Percentiles rank a stretch among this genome's conserved stretches.
These are phyloP conservation scores for Thalassoma bifasciatum DNA, from an alignment of 2,113 vertebrate genomes.

Conservation along the genomic window DNA sequence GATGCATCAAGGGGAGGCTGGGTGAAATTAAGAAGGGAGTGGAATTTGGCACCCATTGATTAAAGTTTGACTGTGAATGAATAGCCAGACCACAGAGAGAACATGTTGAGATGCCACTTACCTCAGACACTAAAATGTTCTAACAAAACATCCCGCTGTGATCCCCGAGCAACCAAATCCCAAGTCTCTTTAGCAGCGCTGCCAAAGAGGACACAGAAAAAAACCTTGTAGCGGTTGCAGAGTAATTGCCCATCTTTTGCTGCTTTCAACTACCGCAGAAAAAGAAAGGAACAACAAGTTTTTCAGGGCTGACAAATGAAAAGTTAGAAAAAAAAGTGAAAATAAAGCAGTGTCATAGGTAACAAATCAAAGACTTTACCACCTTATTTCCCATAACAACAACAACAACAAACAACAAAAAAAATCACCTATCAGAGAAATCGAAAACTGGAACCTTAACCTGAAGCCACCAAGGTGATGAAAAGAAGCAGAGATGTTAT, in stretches of 20 bases:
- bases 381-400: background rate
- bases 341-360: background rate
- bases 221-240: background rate
- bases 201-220: background rate
- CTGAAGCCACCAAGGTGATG: too few relatives aligned
- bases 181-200: conserved; percentile 22
- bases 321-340: conserved; percentile 4
- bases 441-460: too few relatives aligned
- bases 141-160: conserved; percentile 33
- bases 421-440: too few relatives aligned
- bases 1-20: background rate
- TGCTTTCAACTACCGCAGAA: conserved; percentile 10
- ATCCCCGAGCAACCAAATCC: conserved; percentile 30
- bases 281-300: background rate
- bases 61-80: conserved; percentile 2
- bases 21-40: conserved; percentile 15
- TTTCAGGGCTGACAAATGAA: background rate
- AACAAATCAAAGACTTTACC: background rate
- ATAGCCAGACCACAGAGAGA: background rate
- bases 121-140: conserved; percentile 5
- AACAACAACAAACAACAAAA: too few relatives aligned
- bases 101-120: conserved; percentile 28
- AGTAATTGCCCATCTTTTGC: conserved; percentile 22
- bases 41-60: background rate
- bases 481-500: too few relatives aligned